Conservation (phyloP, 2,113 vertebrate species). For the Lates calcarifer region DNA sequence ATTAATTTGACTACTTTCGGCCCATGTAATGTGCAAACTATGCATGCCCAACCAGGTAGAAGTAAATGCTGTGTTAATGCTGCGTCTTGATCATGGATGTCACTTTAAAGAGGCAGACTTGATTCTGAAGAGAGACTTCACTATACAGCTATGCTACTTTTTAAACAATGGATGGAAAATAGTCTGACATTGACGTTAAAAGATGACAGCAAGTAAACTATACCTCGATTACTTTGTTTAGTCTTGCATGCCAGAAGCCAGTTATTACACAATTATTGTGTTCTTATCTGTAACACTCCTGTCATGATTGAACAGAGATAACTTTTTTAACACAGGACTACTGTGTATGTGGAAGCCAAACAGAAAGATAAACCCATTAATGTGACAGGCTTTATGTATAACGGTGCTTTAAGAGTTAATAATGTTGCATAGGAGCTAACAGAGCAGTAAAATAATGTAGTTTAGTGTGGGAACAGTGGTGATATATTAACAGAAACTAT, state of each 20-base stretch:
- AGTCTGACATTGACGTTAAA: background rate
- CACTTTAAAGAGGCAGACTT: background rate
- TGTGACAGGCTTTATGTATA: background rate
- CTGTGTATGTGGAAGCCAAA: background rate
- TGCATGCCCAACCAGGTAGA: no score
- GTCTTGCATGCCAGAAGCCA: background rate
- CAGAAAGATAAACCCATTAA: background rate
- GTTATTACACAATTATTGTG: background rate
- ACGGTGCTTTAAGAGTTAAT: background rate
- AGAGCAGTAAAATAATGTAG: background rate
- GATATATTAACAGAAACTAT: background rate
- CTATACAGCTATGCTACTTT: background rate
- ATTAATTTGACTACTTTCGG: no score
- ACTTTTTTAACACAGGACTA: background rate
- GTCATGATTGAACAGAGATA: constrained; percentile 14
- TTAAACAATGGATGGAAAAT: background rate
- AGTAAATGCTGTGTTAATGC: no score
- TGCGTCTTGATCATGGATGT: background rate
- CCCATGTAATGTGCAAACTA: no score
- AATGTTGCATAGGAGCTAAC: background rate
- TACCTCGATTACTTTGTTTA: background rate
- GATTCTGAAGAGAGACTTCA: background rate
- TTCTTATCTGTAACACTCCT: background rate
- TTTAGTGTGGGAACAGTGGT: background rate
- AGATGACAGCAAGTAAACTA: background rate